Evolutionary conservation across 2,113 vertebrate genomes (phyloP).

Genomic region (Choloepus hoffmanni): DNA sequence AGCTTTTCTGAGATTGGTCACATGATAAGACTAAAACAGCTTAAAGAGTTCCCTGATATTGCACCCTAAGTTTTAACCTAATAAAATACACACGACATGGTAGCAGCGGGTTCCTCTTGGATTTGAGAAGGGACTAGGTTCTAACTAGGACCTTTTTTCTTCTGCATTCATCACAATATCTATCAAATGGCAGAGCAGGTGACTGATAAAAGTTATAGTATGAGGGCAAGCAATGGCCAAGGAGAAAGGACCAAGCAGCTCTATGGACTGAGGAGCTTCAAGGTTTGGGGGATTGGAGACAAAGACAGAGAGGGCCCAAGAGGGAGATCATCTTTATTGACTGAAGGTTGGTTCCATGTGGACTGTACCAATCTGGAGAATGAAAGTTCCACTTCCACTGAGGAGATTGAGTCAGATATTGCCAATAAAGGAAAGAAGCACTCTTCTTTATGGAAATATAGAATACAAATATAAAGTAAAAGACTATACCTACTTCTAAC

Average conservation of each 20-base stretch:
- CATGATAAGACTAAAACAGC: background rate
- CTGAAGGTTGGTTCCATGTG: background rate
- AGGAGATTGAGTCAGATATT: background rate
- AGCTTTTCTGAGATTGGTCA: background rate
- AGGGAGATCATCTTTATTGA: background rate
- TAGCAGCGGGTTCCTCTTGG: background rate
- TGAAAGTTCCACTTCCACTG: background rate
- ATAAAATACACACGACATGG: background rate
- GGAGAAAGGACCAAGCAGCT: background rate
- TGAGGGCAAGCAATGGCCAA: background rate
- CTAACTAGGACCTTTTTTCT: background rate
- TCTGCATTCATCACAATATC: background rate
- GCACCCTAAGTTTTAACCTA: background rate
- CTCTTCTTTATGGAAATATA: background rate
- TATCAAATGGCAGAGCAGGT: background rate
- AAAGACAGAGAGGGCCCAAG: background rate
- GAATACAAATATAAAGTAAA: background rate
- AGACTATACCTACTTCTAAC: background rate
- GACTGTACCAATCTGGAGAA: background rate
- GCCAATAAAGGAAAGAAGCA: background rate
- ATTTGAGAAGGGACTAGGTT: background rate
- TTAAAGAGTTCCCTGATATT: background rate
- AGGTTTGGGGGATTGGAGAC: accelerated
- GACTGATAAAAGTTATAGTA: background rate
- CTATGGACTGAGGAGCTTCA: background rate